Evolutionary conservation across 2,888 invertebrate genomes (phyloP).

Genomic region (Microplitis deprimator): DNA sequence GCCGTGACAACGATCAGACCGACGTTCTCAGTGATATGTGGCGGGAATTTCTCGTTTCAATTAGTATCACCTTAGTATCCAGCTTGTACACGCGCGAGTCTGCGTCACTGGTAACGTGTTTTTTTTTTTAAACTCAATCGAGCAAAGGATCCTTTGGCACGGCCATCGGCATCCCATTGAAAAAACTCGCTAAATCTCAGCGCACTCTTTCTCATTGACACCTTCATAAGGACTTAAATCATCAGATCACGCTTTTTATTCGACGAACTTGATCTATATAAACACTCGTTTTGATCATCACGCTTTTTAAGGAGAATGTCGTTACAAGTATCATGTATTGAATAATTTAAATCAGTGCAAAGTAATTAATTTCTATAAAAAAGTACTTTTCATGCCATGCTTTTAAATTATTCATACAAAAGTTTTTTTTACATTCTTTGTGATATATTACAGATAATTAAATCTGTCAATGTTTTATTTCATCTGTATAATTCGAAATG

Average conservation of each 20-base stretch:
- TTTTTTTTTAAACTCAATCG: constrained; percentile 28
- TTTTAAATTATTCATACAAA: neutral
- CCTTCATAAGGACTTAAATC: constrained; percentile 33
- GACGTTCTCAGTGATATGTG: constrained; percentile 48
- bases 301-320: neutral
- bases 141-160: constrained; percentile 30
- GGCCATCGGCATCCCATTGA: constrained; percentile 50
- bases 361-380: neutral
- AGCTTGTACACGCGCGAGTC: constrained; percentile 20
- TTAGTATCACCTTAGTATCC: constrained; percentile 50
- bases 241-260: constrained; percentile 21
- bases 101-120: constrained; percentile 38
- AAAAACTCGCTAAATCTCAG: constrained; percentile 35
- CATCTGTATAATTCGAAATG: no score
- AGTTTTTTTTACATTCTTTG: neutral
- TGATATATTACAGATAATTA: neutral
- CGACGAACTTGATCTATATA: neutral
- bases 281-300: neutral
- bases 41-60: constrained; percentile 55
- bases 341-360: neutral
- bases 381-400: neutral
- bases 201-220: constrained; percentile 51
- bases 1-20: constrained; percentile 49
- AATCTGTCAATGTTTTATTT: no score
- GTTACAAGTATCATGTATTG: neutral